A percentile compares a stretch with the other conserved stretches of the same genome.
Evolutionary conservation across 2,113 vertebrate species (phyloP).

Genomic region (Oxyruncus cristatus): DNA sequence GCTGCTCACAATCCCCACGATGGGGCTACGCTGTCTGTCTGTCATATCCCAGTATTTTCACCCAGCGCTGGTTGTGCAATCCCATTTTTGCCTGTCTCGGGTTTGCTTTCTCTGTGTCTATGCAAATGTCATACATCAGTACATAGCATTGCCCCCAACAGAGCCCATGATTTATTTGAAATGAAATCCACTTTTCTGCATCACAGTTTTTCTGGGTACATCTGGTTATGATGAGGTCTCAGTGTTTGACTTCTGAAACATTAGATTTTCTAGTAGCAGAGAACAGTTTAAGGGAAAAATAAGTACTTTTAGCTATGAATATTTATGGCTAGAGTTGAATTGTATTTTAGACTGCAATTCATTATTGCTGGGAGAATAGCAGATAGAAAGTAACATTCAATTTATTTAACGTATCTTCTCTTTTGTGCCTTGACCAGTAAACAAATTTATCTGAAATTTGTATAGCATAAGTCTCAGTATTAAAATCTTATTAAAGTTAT

Average conservation of each 20-base stretch:
- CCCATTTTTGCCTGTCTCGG: background rate
- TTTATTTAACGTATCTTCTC: background rate
- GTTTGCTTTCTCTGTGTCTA: background rate
- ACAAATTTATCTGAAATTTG: background rate
- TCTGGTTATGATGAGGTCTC: background rate
- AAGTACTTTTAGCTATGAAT: background rate
- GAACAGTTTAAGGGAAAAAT: background rate
- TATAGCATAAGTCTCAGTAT: background rate
- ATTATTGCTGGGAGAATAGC: background rate
- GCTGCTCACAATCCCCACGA: background rate
- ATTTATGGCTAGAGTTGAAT: background rate
- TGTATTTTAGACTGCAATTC: background rate
- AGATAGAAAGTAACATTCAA: background rate
- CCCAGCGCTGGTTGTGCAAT: background rate
- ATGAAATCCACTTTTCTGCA: slow-evolving; percentile 4
- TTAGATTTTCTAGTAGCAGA: background rate
- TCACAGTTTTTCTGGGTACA: background rate
- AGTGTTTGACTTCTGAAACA: background rate
- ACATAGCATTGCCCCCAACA: background rate
- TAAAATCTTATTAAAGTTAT: background rate
- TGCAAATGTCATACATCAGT: background rate
- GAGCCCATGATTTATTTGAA: background rate
- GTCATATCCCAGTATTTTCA: background rate
- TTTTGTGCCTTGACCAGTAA: background rate
- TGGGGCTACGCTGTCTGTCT: background rate